Base-by-base conservation (phyloP, 2,888 invertebrate genomes). In the Xiphydria camelus region DNA sequence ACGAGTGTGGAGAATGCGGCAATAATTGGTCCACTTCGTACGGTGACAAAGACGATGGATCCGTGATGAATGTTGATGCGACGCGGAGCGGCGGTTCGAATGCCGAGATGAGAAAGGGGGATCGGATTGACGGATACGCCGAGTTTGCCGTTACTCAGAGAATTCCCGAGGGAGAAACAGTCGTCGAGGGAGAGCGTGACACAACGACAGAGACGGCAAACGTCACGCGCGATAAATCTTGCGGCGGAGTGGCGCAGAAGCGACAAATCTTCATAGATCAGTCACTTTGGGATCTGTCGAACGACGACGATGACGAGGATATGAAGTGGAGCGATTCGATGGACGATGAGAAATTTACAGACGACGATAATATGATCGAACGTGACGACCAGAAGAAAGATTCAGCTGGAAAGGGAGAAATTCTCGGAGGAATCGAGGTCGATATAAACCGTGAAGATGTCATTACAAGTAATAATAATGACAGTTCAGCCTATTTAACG, bases 201-300 rank as follows among this genome's bases (percentile, higher is more conserved):
- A 14, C 4, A 5, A 10, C n/a, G 3, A 10, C 20, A 9, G 18
- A 41, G 18, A 18, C 7, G n/a, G 34, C 22, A 17, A 23, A 14
- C 1, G 12, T 34, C n/a, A n/a, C n/a, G n/a, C n/a, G n/a, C n/a
- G n/a, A n/a, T n/a, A n/a, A n/a, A n/a, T n/a, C n/a, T n/a, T n/a
- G n/a, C n/a, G n/a, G n/a, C n/a, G n/a, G n/a, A 6, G 6, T 33
- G 12, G 17, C 7, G 18, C 33, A 41, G 25, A 41, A 39, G 36
- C 46, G 33, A 7, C 48, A 50, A 17, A 32, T 58, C 10, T 44
- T 51, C 1, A 43, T 55, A 4, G 49, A 52, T 21, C 51, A 60
- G 10, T 50, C 60, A 5, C 26, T 50, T 4, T 42, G 51, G 9
- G 52, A 47, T 39, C 45, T 64, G 15, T 43, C 53, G 1, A 51